Conservation (phyloP, 2,888 invertebrate genomes). For the Lasioglossum oenotherae region DNA sequence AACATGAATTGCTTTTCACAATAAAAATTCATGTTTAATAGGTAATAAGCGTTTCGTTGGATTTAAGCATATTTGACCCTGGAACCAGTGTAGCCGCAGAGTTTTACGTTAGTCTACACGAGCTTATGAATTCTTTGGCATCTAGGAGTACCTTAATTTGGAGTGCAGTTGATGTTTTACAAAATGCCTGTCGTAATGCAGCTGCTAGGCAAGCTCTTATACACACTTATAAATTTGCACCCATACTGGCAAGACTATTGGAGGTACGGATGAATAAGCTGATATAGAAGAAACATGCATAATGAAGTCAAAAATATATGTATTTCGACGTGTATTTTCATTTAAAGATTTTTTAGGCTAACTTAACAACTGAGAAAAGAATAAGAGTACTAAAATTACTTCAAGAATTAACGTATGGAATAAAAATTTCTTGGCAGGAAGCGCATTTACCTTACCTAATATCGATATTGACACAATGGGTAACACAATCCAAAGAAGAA, state of each 20-base stretch:
- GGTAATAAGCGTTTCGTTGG: constrained; percentile 88
- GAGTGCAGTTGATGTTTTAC: constrained; percentile 88
- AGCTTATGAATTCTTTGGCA: constrained; percentile 87
- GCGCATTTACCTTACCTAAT: constrained; percentile 90
- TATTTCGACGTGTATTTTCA: not conserved
- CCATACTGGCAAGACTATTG: constrained; percentile 87
- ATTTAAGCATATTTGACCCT: constrained; percentile 89
- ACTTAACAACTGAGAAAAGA: constrained; percentile 88
- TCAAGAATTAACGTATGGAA: constrained; percentile 92
- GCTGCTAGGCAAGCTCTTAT: constrained; percentile 88
- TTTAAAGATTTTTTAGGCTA: constrained; percentile 67
- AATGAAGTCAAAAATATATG: not conserved
- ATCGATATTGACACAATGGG: constrained; percentile 88
- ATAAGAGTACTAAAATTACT: constrained; percentile 87
- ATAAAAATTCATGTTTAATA: constrained; percentile 73
- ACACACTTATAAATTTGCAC: constrained; percentile 90
- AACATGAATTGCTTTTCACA: not conserved
- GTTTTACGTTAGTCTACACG: constrained; percentile 89
- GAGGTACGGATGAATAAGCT: constrained; percentile 83
- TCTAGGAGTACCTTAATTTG: constrained; percentile 87
- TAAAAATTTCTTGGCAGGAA: constrained; percentile 92
- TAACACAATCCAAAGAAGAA: constrained; percentile 85
- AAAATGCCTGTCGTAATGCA: constrained; percentile 87
- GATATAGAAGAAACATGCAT: not conserved
- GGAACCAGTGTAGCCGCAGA: constrained; percentile 87